Evolutionary conservation across 2,113 vertebrate genomes (phyloP).

Genomic region (Tautogolabrus adspersus): DNA sequence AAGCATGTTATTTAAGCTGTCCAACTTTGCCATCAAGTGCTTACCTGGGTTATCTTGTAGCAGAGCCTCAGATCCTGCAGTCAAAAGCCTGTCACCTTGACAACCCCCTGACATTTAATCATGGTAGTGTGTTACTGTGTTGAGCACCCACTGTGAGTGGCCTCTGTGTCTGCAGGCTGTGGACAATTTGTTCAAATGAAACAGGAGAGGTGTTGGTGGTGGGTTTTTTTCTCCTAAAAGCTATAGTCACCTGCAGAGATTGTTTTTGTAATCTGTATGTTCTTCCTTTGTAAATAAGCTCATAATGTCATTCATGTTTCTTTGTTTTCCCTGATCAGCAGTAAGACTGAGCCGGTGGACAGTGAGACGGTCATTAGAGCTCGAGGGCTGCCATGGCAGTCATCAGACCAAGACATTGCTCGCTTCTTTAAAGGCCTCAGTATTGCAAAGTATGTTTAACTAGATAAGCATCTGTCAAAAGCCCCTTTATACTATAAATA

Average conservation of each 20-base stretch:
- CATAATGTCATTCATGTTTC: neutral
- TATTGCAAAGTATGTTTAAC: conserved; percentile 91
- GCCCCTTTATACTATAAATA: neutral
- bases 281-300: neutral
- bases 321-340: conserved; percentile 79
- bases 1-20: conserved; percentile 75
- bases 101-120: conserved; percentile 73
- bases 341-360: conserved; percentile 93
- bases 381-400: conserved; percentile 96
- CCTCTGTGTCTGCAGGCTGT: conserved; percentile 20
- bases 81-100: conserved; percentile 61
- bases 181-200: conserved; percentile 18
- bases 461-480: neutral
- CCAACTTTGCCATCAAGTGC: conserved; percentile 79
- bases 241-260: neutral
- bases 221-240: conserved; percentile 1
- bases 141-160: conserved; percentile 42
- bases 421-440: conserved; percentile 98
- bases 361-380: conserved; percentile 96
- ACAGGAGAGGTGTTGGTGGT: neutral
- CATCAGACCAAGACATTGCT: conserved; percentile 97
- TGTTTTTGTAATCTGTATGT: neutral
- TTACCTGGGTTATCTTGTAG: conserved; percentile 71
- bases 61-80: conserved; percentile 60
- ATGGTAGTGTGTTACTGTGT: conserved; percentile 47